These are phyloP conservation scores for Rhinolophus ferrumequinum DNA, from an alignment of 2,113 vertebrate genomes.

Conservation along the genomic window DNA sequence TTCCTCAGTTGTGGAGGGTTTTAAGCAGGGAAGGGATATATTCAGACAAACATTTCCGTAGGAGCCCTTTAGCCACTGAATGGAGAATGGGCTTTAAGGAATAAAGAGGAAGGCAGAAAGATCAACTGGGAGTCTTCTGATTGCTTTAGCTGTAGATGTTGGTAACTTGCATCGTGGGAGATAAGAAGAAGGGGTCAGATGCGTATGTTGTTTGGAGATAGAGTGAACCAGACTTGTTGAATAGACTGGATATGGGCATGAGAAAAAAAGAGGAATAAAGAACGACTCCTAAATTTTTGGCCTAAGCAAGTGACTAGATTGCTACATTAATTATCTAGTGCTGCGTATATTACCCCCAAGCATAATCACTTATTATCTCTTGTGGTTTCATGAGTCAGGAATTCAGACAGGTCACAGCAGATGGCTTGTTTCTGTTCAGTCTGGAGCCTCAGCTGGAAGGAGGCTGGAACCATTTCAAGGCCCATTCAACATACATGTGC, in stretches of 20 bases:
- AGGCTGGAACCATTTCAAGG: background rate
- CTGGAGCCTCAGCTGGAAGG: background rate
- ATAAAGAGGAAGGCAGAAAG: background rate
- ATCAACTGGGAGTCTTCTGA: background rate
- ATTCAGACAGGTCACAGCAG: background rate
- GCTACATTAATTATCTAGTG: background rate
- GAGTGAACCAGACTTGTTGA: background rate
- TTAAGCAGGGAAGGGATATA: background rate
- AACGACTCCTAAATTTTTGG: background rate
- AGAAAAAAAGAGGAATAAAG: background rate
- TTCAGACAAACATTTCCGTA: background rate
- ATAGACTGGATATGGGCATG: background rate
- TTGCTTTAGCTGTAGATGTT: background rate
- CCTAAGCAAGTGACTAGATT: background rate
- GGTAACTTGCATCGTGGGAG: background rate
- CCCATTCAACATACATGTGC: background rate
- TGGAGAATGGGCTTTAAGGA: background rate
- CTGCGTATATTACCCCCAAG: background rate
- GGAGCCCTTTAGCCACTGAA: background rate
- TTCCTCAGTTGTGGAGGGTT: background rate
- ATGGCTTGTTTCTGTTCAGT: background rate
- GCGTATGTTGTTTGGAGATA: background rate
- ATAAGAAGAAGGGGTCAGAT: background rate
- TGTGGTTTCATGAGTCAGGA: background rate
- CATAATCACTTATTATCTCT: background rate